Conservation (phyloP, 1,140 invertebrate species). For the Lepidostoma basale region DNA sequence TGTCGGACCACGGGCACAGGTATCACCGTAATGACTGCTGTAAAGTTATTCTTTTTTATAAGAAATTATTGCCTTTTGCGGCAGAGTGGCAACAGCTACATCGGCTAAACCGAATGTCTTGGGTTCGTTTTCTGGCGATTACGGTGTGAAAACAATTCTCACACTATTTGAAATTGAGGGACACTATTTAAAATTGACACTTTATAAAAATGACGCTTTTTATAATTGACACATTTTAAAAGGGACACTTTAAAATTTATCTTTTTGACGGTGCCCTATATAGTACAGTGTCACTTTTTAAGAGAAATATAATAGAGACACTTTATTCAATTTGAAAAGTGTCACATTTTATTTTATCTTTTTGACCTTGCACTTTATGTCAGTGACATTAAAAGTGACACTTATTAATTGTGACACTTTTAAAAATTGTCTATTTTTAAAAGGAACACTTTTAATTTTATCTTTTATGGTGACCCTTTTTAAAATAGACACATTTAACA, state of each 20-base stretch:
- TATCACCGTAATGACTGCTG: slow-evolving; percentile 49
- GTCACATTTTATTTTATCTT: too few species aligned
- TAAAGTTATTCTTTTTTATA: neutral
- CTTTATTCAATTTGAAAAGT: too few species aligned
- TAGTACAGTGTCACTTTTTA: too few species aligned
- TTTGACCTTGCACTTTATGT: neutral
- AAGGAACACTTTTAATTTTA: neutral
- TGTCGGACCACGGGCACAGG: slow-evolving; percentile 90
- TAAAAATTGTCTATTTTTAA: neutral
- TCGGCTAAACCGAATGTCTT: neutral
- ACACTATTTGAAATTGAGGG: too few species aligned
- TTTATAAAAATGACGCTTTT: too few species aligned
- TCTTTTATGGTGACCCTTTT: neutral
- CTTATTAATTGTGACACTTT: neutral
- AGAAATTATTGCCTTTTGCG: neutral
- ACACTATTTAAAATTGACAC: neutral
- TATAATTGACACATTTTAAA: too few species aligned
- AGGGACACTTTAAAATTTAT: too few species aligned
- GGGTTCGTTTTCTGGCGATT: neutral
- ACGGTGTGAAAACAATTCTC: too few species aligned
- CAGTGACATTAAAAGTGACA: neutral
- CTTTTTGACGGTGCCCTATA: too few species aligned
- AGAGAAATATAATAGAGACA: too few species aligned
- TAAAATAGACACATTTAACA: neutral
- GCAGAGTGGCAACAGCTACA: neutral